These are phyloP conservation scores for Anseranas semipalmata DNA, from an alignment of 2,113 vertebrate genomes.

Conservation along the genomic window DNA sequence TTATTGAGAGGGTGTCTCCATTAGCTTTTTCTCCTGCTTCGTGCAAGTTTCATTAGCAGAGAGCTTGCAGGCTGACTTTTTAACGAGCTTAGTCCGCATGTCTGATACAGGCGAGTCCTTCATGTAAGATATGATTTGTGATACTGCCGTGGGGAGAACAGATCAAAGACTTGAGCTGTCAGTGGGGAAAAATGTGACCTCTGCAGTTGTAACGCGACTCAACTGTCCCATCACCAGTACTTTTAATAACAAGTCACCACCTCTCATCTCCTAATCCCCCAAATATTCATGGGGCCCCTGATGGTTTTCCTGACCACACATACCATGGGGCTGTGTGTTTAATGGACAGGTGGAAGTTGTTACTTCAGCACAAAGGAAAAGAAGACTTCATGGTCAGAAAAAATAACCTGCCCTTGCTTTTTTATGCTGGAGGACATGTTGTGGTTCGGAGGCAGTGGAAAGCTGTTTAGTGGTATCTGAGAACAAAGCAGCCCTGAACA, in stretches of 20 bases:
- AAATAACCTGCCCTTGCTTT: neutral
- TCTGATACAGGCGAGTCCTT: neutral
- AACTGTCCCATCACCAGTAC: too few species aligned
- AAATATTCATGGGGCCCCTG: neutral
- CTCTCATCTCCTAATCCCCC: neutral
- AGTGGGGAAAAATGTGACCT: neutral
- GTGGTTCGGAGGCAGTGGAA: neutral
- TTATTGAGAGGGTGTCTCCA: neutral
- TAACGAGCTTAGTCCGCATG: neutral
- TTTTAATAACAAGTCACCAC: too few species aligned
- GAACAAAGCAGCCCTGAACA: neutral
- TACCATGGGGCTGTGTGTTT: accelerated
- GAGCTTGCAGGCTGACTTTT: neutral
- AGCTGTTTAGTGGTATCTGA: neutral
- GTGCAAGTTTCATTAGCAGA: neutral
- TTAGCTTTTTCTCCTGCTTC: neutral
- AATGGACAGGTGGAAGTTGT: neutral
- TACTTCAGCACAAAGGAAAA: neutral
- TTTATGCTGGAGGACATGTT: neutral
- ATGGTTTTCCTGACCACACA: too few species aligned
- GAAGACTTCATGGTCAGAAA: neutral
- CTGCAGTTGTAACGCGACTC: neutral
- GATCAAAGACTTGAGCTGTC: neutral
- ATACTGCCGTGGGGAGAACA: neutral
- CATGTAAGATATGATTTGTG: neutral